Evolutionary conservation across 1,140 invertebrate genomes (phyloP).

Genomic region (Eubasilissa regina): DNA sequence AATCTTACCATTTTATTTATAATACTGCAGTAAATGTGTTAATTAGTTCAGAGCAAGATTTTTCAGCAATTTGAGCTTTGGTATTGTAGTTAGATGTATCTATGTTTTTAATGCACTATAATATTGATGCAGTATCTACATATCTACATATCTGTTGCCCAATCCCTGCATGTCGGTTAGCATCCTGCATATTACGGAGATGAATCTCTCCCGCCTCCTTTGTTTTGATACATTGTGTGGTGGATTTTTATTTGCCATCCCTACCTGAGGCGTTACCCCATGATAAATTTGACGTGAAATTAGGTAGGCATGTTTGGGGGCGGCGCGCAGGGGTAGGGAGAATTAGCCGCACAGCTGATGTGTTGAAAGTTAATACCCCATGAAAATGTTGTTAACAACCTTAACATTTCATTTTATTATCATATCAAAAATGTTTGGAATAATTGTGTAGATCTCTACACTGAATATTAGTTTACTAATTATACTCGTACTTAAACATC

Average conservation of each 20-base stretch:
- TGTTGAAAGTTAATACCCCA: conserved; percentile 25
- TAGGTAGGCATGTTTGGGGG: conserved; percentile 24
- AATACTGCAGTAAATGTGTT: too few relatives aligned
- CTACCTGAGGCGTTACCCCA: conserved; percentile 19
- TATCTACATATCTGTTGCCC: too few relatives aligned
- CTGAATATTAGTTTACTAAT: too few relatives aligned
- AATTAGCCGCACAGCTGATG: conserved; percentile 29
- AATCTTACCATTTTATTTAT: too few relatives aligned
- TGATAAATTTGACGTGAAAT: conserved; percentile 34
- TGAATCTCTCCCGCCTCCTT: conserved; percentile 30
- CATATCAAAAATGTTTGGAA: too few relatives aligned
- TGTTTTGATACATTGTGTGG: conserved; percentile 42
- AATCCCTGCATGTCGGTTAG: conserved; percentile 20
- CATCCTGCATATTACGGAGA: conserved; percentile 39
- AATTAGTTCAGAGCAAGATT: too few relatives aligned
- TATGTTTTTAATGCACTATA: too few relatives aligned
- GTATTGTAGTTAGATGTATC: too few relatives aligned
- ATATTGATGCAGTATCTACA: too few relatives aligned
- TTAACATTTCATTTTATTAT: conserved; percentile 3
- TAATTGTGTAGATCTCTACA: too few relatives aligned
- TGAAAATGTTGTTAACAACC: conserved; percentile 30
- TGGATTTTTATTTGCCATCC: conserved; percentile 28
- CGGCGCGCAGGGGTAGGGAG: not conserved
- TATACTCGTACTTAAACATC: too few relatives aligned
- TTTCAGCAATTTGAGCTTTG: too few relatives aligned